A percentile compares a stretch with the other conserved stretches of the same genome.
phyloP scores from a whole-genome alignment of 2,113 vertebrate genomes.

The Geothlypis trichas region DNA sequence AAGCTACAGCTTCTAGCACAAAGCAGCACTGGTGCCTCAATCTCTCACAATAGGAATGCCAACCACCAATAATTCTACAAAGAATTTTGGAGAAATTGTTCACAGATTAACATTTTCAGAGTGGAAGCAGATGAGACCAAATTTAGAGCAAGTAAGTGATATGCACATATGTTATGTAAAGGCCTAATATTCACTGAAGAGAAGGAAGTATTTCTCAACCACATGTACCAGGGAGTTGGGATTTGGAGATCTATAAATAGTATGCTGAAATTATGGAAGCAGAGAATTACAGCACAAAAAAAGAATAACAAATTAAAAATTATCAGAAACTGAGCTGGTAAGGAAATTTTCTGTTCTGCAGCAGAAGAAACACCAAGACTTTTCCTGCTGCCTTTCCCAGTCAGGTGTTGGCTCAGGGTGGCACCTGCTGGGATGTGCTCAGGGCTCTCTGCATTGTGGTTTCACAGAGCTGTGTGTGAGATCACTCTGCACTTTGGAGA shows the following conservation, averaged over 20 bases:
- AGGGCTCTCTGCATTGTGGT: background rate
- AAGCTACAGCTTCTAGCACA: background rate
- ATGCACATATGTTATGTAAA: conserved; percentile 30
- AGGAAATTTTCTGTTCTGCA: background rate
- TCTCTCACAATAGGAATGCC: background rate
- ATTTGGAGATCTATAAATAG: background rate
- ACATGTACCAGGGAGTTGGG: background rate
- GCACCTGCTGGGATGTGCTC: background rate
- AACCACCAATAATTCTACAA: background rate
- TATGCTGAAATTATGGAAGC: background rate
- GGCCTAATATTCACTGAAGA: conserved; percentile 35
- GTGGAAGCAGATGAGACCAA: background rate
- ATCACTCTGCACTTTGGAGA: background rate
- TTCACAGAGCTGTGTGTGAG: background rate
- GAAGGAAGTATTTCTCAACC: conserved; percentile 7
- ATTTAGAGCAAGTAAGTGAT: conserved; percentile 28
- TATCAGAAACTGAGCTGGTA: background rate
- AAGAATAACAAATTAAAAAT: background rate
- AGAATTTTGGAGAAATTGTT: background rate
- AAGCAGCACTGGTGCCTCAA: background rate
- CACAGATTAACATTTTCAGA: background rate
- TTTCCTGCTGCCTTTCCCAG: background rate
- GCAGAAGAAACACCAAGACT: background rate
- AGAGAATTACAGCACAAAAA: background rate
- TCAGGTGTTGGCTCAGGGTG: background rate